These are phyloP conservation scores for Tenthredo notha DNA, from an alignment of 2,888 invertebrate genomes.

Conservation along the genomic window DNA sequence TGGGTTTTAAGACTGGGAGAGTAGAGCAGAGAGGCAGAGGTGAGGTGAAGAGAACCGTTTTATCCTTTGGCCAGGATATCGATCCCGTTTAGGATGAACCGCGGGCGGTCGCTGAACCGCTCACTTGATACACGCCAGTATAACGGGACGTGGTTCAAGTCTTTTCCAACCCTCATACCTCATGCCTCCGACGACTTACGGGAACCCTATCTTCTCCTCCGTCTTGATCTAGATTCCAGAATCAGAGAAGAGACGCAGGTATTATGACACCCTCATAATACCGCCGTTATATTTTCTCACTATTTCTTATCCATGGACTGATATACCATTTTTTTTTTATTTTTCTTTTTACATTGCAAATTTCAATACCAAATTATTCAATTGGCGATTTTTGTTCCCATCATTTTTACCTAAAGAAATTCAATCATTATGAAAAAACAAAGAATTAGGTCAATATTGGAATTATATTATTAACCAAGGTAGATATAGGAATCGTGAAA, in stretches of 20 bases:
- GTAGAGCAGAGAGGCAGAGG: neutral
- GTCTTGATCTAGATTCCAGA: slow-evolving; percentile 37
- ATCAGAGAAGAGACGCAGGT: slow-evolving; percentile 13
- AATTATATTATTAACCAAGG: too few species aligned
- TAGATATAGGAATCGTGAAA: neutral
- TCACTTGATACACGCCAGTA: slow-evolving; percentile 41
- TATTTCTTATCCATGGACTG: neutral
- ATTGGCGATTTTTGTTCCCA: neutral
- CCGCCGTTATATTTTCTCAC: neutral
- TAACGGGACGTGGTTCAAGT: slow-evolving; percentile 34
- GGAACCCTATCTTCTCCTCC: neutral
- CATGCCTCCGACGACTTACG: slow-evolving; percentile 24
- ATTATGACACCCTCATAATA: neutral
- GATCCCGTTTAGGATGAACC: slow-evolving; percentile 45
- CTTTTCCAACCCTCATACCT: slow-evolving; percentile 25
- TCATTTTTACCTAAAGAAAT: neutral
- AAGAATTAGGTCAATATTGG: neutral
- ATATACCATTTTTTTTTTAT: neutral
- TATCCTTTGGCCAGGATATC: slow-evolving; percentile 51
- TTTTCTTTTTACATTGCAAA: neutral
- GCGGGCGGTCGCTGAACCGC: slow-evolving; percentile 42
- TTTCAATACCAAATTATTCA: neutral
- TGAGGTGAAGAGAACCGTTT: slow-evolving; percentile 34
- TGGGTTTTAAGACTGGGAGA: slow-evolving; percentile 29
- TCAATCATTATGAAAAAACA: neutral